Evolutionary conservation across 2,113 vertebrate species (phyloP), one percentile per base, ranked within the genome.

Genomic region (Sardina pilchardus): DNA sequence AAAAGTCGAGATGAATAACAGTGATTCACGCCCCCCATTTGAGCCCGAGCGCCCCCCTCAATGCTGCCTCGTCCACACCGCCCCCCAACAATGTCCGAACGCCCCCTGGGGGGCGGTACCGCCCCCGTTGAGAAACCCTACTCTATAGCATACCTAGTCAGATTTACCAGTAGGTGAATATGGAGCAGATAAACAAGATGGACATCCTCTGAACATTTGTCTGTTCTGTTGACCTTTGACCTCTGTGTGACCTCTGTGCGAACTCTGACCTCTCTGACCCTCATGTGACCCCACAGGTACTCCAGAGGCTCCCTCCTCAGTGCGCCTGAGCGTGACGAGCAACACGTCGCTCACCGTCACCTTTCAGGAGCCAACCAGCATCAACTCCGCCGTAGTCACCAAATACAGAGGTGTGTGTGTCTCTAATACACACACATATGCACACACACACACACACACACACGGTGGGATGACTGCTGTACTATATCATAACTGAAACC

Each of bases 351-450:
- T 99, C 93, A 98, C 95, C 36, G 95, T 99, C 95, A 96, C 93
- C 93, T 99, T 98, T 91, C 97, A 98, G 88, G 98, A 99, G 91
- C 97, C 98, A n/a, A 94, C 95, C 84, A 95, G 96, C 88, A 94
- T 97, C 90, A 98, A 97, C 88, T 96, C 97, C 81, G 96, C 97
- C 42, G 96, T 99, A 86, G 96, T 99, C 87, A 99, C 98, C 91
- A 98, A 95, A 92, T 99, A 98, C 94, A 97, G 95, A 98, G 98
- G 98, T 99, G 50, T 63, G 36, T 56, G 59, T 81, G 71, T 42
- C 80, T 26, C 34, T 45, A 9, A 48, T 5, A 78, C 3, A 81
- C 42, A 43, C 63, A 48, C 47, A 48, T 6, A 48, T 48, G 47
- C 47, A 48, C 5, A 48, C 47, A 48, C 7, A 6, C 47, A 80